Evolutionary conservation across 2,888 invertebrate species (phyloP).

Genomic region (Thera obeliscata): DNA sequence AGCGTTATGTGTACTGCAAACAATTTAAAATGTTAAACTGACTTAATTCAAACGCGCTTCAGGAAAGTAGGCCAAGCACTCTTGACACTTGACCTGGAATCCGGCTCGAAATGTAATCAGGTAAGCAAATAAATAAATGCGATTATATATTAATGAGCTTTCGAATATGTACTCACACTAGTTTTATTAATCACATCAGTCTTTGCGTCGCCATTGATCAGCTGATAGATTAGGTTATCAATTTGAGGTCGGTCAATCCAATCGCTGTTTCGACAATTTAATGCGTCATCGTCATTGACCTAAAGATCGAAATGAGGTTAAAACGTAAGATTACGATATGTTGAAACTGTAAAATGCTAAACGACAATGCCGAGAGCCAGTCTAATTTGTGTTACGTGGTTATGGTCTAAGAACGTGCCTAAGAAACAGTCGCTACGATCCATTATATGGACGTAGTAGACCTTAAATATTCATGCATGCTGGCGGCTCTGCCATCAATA

Average conservation of each 20-base stretch:
- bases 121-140: conserved; percentile 31
- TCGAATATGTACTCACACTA: conserved; percentile 11
- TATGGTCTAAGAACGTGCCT: conserved; percentile 46
- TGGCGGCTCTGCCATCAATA: conserved; percentile 67
- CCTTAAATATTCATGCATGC: conserved; percentile 69
- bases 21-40: conserved; percentile 30
- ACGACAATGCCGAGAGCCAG: conserved; percentile 23
- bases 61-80: conserved; percentile 37
- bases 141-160: conserved; percentile 26
- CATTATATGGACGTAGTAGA: conserved; percentile 57
- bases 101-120: conserved; percentile 34
- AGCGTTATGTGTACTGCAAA: conserved; percentile 30
- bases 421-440: conserved; percentile 56
- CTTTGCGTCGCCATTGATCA: background rate
- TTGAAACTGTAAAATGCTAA: conserved; percentile 36
- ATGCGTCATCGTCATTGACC: conserved; percentile 25
- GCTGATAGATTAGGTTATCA: conserved; percentile 16
- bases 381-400: conserved; percentile 44
- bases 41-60: conserved; percentile 33
- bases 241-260: conserved; percentile 8
- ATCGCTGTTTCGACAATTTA: conserved; percentile 14
- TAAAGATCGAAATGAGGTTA: conserved; percentile 11
- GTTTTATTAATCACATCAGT: background rate
- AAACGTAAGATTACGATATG: conserved; percentile 15
- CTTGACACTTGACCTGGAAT: conserved; percentile 40